Evolutionary conservation across 2,888 invertebrate genomes (phyloP), one percentile per base, ranked within the genome.

Genomic region (Cheiracanthium punctorium): DNA sequence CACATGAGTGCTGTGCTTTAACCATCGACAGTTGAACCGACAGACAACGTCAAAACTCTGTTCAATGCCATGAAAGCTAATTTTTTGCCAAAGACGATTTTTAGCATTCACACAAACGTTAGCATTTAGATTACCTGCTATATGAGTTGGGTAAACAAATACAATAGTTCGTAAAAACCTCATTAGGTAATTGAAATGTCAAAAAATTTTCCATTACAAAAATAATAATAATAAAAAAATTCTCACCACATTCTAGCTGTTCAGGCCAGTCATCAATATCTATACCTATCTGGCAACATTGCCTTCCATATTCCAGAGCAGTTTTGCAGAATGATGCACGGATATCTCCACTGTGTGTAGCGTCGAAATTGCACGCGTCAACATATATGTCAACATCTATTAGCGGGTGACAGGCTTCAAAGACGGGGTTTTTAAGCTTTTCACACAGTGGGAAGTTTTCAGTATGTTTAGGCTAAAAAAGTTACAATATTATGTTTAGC

Each of bases 271-370:
- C 92, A 20, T 89, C 71, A 0, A 95, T 92, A 90, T 96, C 96
- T n/a, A 96, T 93, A 12, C 95, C 95, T 80, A 93, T 93, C 17
- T 93, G 92, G 17, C 94, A 92, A 90, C 96, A 96, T 89, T 94
- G 95, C 82, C 94, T 93, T 0, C 95, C 95, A 91, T 96, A 96
- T 0, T 95, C 94, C 89, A 94, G 94, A 20, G 96, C 92, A 94
- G 92, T 84, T 24, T 92, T 92, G 90, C 96, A 96, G 0, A 94
- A 92, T 71, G 93, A 93, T 8, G 93, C 93, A 89, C 93, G 93
- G 24, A 88, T 85, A 33, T 90, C 89, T 14, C 77, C 80, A 41
- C 90, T 90, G 89, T 92, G 93, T 12, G 71, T 29, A 89, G 94
- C 91, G 82, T 95, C 95, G 88, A 94, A 93, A 87, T 94, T 94